phyloP scores from a whole-genome alignment of 2,888 invertebrate genomes.

The Xanthorhoe spadicearia region DNA sequence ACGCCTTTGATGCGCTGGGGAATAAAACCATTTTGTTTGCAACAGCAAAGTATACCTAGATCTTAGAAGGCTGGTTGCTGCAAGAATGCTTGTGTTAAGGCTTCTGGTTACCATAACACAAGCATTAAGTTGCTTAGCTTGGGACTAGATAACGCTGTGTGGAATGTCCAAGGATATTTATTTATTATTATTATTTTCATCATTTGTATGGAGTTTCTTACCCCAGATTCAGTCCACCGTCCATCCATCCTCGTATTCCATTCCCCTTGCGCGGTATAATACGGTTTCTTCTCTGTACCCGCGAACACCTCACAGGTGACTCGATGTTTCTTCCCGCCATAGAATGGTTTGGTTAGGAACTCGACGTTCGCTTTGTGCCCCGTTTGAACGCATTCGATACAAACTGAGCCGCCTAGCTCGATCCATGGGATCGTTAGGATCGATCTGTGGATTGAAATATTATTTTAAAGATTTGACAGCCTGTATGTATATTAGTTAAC shows the following conservation, averaged over 20 bases:
- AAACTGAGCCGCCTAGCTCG: conserved; percentile 97
- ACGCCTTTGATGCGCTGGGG: too few species aligned
- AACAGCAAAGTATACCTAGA: too few species aligned
- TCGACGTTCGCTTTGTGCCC: conserved; percentile 97
- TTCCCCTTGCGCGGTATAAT: conserved; percentile 95
- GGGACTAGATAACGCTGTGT: too few species aligned
- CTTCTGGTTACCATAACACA: too few species aligned
- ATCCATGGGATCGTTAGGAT: conserved; percentile 99
- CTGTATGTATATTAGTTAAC: too few species aligned
- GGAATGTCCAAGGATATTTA: too few species aligned
- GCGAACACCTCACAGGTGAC: conserved; percentile 92
- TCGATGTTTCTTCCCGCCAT: conserved; percentile 97
- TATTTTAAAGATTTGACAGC: neutral
- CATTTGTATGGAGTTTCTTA: conserved; percentile 56
- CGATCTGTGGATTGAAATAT: conserved; percentile 85
- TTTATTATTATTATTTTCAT: too few species aligned
- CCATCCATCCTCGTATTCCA: conserved; percentile 99
- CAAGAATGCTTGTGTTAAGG: too few species aligned
- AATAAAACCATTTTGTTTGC: too few species aligned
- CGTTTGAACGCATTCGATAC: conserved; percentile 95
- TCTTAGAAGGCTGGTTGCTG: too few species aligned
- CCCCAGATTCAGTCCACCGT: conserved; percentile 91
- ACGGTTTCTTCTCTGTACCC: conserved; percentile 94
- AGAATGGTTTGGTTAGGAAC: conserved; percentile 99
- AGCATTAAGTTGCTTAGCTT: too few species aligned